Evolutionary conservation across 2,888 invertebrate genomes (phyloP), one percentile per base, ranked within the genome.

Genomic region (Drosophila glabriapex): DNA sequence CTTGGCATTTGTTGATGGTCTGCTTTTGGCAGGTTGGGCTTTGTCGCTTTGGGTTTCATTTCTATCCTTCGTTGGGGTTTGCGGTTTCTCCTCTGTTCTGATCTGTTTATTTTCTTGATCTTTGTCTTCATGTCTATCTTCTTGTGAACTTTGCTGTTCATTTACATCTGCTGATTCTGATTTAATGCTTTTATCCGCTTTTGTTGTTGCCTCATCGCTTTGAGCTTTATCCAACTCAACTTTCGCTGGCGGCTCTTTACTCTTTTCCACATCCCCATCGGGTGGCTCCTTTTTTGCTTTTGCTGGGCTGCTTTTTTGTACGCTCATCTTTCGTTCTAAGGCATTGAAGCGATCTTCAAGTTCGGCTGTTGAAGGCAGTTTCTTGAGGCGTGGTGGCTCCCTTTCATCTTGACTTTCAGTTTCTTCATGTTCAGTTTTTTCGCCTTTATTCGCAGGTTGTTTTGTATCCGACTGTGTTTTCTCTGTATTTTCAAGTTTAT

Each of bases 301-400:
- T 3, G 78, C 49, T 16, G 83, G 71, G 67, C 83, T 90, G 33
- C 64, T 79, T 55, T 86, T 87, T 19, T 89, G 80, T 4, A 76
- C 65, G 33, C 84, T 88, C 60, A 77, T 83, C 54, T 78, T 82
- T 43, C 88, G 79, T 55, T 91, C 91, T 5, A 91, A 59, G 9
- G 89, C 91, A 80, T 91, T 91, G 29, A 89, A 91, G 1, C 91
- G 89, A 80, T 91, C 90, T 69, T 91, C 91, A 12, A 91, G 74
- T 68, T 91, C 92, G 41, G 91, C 91, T 49, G 90, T 90, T 19
- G 90, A 91, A 39, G 90, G 90, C 60, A 91, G 60, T 71, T 88
- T 90, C 16, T 80, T 90, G 37, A 86, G 77, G 25, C 78, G 77
- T 25, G 80, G 80, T 25, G 61, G 54, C 5, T 79, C 66, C 4